Evolutionary conservation across 2,888 invertebrate genomes (phyloP), one percentile per base, ranked within the genome.

Genomic region (Yponomeuta evonymella): DNA sequence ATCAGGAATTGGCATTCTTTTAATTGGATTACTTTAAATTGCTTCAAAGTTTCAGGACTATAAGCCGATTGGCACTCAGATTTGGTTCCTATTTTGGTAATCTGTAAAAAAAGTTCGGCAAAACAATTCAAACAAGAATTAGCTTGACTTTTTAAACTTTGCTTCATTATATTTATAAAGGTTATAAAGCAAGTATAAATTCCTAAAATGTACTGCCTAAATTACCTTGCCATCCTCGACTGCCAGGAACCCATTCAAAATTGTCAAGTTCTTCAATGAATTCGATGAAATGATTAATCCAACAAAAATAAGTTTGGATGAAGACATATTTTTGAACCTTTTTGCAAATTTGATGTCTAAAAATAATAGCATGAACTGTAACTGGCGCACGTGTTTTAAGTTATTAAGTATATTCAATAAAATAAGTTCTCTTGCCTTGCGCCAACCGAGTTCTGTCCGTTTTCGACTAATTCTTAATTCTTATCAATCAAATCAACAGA

Each of bases 1-100:
- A 97, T 95, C 15, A 98, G 82, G 79, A 98, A 95, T 85, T 96
- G 95, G 69, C 87, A 84, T 5, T 77, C 71, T 10, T 70, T 73
- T 63, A 92, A 73, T 8, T 78, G 73, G 12, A 82, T 78, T 30
- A 86, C 73, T 72, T 77, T 78, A 74, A 72, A 82, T 64, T 76
- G 80, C 70, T 70, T 76, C 71, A 81, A 84, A 62, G 67, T 77
- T 29, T 77, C 80, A 58, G 75, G 62, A 8, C 74, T 73, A 67
- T 79, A 72, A 36, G 79, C 73, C n/a, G 72, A 71, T 62, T 79
- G 72, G 73, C 79, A 89, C 70, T 85, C 81, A 62, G 80, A 75
- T 23, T 70, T 72, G 2, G 82, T 76, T 70, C 86, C 87, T 71
- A 75, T 81, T 75, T 78, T 77, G 5, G 78, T 81, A 48, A 90